Percentiles rank a stretch among this genome's conserved stretches.
Conservation (phyloP, 2,888 invertebrate genomes). For the Morpho helenor region DNA sequence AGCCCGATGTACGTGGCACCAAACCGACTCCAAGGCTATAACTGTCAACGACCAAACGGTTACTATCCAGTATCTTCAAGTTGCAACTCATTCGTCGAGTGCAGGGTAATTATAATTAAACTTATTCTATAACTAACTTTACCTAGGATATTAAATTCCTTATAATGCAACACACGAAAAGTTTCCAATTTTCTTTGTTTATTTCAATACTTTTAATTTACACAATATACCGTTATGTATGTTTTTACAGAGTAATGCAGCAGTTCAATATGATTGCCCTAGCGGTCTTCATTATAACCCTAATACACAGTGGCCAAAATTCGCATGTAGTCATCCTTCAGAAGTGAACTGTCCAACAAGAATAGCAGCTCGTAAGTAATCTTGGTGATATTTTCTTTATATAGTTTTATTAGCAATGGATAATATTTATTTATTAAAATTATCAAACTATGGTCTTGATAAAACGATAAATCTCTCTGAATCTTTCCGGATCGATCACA, state of each 20-base stretch:
- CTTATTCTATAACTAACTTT: no score
- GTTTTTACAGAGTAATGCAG: slow-evolving; percentile 71
- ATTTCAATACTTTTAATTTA: background rate
- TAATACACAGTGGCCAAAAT: slow-evolving; percentile 80
- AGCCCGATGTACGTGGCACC: slow-evolving; percentile 70
- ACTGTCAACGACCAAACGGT: background rate
- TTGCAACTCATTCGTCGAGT: background rate
- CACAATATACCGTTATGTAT: no score
- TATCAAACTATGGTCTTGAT: no score
- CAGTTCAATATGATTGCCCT: slow-evolving; percentile 84
- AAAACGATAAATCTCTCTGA: no score
- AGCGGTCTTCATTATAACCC: slow-evolving; percentile 89
- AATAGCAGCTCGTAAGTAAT: no score
- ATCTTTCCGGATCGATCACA: no score
- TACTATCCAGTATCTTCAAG: background rate
- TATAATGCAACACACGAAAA: background rate
- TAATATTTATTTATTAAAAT: no score
- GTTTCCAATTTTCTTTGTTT: no score
- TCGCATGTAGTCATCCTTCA: slow-evolving; percentile 86
- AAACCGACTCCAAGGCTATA: background rate
- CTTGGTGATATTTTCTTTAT: no score
- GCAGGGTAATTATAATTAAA: background rate
- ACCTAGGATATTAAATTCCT: background rate
- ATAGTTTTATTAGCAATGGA: no score
- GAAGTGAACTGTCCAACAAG: no score